A percentile compares a stretch with the other conserved stretches of the same genome.
Evolutionary conservation across 2,797 vertebrate genomes (phyloP).

Genomic region (Xiphophorus birchmanni): DNA sequence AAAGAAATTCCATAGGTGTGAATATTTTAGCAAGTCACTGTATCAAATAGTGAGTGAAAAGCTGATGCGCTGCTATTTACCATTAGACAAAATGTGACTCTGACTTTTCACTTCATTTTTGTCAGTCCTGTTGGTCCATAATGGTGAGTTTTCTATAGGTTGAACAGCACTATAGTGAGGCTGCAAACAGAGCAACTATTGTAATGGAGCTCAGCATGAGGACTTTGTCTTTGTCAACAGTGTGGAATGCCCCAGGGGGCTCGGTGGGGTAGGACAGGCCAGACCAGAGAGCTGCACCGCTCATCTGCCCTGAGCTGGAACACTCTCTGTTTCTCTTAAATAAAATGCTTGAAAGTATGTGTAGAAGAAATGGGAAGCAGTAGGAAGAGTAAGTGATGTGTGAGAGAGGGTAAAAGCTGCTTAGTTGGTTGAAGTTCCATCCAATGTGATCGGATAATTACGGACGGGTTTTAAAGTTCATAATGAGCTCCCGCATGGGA

Average conservation of each 20-base stretch:
- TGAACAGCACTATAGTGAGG: slow-evolving; percentile 83
- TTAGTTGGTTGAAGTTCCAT: slow-evolving; percentile 28
- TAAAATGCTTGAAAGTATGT: slow-evolving; percentile 30
- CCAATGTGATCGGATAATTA: slow-evolving; percentile 22
- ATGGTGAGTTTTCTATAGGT: slow-evolving; percentile 83
- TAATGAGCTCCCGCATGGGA: slow-evolving; percentile 60
- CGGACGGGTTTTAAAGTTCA: slow-evolving; percentile 22
- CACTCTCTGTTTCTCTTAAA: slow-evolving; percentile 50
- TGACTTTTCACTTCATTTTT: slow-evolving; percentile 80
- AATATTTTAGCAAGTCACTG: not conserved
- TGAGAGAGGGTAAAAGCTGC: slow-evolving; percentile 29
- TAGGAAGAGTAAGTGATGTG: slow-evolving; percentile 33
- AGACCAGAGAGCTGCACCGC: slow-evolving; percentile 40
- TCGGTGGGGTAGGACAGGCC: slow-evolving; percentile 43
- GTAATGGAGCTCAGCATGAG: slow-evolving; percentile 79
- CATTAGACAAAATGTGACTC: slow-evolving; percentile 64
- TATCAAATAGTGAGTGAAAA: slow-evolving; percentile 47
- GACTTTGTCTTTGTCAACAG: slow-evolving; percentile 82
- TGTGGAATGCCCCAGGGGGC: slow-evolving; percentile 82
- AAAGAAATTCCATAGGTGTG: not conserved
- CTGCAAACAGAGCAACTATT: slow-evolving; percentile 80
- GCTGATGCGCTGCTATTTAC: slow-evolving; percentile 67
- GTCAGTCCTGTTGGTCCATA: slow-evolving; percentile 63
- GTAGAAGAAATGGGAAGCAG: slow-evolving; percentile 32
- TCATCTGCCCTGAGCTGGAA: slow-evolving; percentile 67